Evolutionary conservation across 2,888 invertebrate species (phyloP), one percentile per base, ranked within the genome.

Genomic region (Marasmarcha lunaedactyla): DNA sequence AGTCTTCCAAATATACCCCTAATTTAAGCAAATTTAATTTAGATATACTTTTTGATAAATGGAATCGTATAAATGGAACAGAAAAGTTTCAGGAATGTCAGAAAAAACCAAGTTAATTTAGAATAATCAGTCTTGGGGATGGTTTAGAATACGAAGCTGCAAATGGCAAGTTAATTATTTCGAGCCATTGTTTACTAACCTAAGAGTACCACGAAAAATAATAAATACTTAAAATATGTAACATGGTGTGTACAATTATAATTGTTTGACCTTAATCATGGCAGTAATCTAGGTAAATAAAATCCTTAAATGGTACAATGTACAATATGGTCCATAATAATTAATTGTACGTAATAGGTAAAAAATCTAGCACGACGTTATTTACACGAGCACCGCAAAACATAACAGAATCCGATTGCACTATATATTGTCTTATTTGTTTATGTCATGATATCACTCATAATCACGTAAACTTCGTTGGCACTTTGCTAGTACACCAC

Each of bases 291-390:
- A 20, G 41, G 40, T 47, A 48, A 49, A 41, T 45, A 46, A 42
- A 49, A 46, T 46, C 44, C 45, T 56, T 57, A 61, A 47, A 47
- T 38, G 37, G 47, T 57, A 57, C 56, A 57, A 57, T 54, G 57
- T 69, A 60, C 62, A 66, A 63, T 71, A 73, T 77, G 74, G 78
- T 78, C 77, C 78, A 63, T 74, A 71, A 68, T 49, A 49, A 47
- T 47, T 57, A 54, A 66, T 65, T 72, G 66, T 73, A 76, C 73
- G 73, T 65, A 65, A 68, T 69, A 67, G 63, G 78, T 81, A 79
- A 73, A 81, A 83, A 81, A 81, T 78, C 78, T 81, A 79, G 77
- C 77, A 78, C 76, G 58, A 71, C 64, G 60, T 59, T 79, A 76
- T 78, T 63, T 76, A 83, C 77, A 78, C 70, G 76, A 81, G 81